These are phyloP conservation scores for Abrostola tripartita DNA, from an alignment of 2,888 invertebrate species.

Conservation along the genomic window DNA sequence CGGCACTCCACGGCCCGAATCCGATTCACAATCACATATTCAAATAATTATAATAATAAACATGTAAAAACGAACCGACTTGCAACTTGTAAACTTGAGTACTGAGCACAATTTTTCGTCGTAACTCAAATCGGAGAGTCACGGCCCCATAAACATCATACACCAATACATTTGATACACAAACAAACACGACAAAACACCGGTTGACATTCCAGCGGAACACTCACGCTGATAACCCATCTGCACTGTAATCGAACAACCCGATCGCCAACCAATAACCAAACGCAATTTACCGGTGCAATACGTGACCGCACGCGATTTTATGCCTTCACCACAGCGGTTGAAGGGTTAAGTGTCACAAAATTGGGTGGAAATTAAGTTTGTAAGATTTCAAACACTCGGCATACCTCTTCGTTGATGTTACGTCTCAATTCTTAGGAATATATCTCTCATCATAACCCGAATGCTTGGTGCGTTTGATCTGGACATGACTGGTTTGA, in stretches of 20 bases:
- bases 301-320: conserved; percentile 21
- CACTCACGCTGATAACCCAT: conserved; percentile 79
- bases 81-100: background rate
- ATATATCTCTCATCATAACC: conserved; percentile 75
- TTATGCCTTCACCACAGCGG: conserved; percentile 47
- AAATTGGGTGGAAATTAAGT: conserved; percentile 27
- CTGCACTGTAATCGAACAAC: conserved; percentile 75
- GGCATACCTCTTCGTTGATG: conserved; percentile 76
- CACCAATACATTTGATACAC: conserved; percentile 56
- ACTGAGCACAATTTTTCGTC: background rate
- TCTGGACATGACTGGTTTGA: conserved; percentile 51
- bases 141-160: conserved; percentile 13
- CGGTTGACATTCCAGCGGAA: conserved; percentile 74
- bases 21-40: too few relatives aligned
- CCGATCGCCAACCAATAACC: conserved; percentile 69
- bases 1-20: too few relatives aligned
- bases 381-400: conserved; percentile 59
- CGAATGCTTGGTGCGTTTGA: conserved; percentile 56
- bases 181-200: conserved; percentile 61
- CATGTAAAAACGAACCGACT: too few relatives aligned
- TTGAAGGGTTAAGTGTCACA: conserved; percentile 44
- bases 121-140: background rate
- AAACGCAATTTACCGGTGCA: conserved; percentile 13
- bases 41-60: too few relatives aligned
- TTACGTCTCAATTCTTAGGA: conserved; percentile 81